A percentile compares a stretch with the other conserved stretches of the same genome.
Evolutionary conservation across 1,140 invertebrate species (phyloP).

Genomic region (Micrasema longulum): DNA sequence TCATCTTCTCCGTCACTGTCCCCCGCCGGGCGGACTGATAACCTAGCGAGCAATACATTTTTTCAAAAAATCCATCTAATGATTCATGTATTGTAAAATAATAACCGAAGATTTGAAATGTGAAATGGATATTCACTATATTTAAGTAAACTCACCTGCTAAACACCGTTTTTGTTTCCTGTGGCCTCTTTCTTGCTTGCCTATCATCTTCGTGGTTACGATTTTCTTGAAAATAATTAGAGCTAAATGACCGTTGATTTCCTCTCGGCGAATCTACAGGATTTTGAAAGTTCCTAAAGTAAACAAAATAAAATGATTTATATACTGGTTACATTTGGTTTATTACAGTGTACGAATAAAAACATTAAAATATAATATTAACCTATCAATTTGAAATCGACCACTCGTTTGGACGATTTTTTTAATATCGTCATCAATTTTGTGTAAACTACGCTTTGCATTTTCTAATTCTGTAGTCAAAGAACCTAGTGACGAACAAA

Average conservation of each 20-base stretch:
- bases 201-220: constrained; percentile 62
- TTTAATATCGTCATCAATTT: constrained; percentile 68
- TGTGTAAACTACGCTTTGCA: constrained; percentile 64
- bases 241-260: constrained; percentile 56
- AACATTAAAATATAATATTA: constrained; percentile 54
- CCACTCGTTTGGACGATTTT: constrained; percentile 65
- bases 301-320: constrained; percentile 35
- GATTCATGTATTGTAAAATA: too few relatives aligned
- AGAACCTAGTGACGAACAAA: constrained; percentile 63
- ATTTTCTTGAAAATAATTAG: constrained; percentile 58
- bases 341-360: background rate
- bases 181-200: constrained; percentile 61
- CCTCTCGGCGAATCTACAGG: constrained; percentile 60
- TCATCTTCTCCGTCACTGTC: constrained; percentile 66
- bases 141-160: constrained; percentile 59
- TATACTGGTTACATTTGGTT: background rate
- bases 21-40: constrained; percentile 59
- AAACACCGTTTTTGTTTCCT: constrained; percentile 67
- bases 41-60: constrained; percentile 53
- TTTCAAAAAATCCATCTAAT: too few relatives aligned
- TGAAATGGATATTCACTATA: background rate
- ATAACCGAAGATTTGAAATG: background rate
- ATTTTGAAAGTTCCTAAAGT: constrained; percentile 46
- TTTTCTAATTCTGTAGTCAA: constrained; percentile 64
- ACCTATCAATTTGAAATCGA: constrained; percentile 65